These are phyloP conservation scores for Hypotaenidia okinawae DNA, from an alignment of 2,797 vertebrate genomes.

Conservation along the genomic window DNA sequence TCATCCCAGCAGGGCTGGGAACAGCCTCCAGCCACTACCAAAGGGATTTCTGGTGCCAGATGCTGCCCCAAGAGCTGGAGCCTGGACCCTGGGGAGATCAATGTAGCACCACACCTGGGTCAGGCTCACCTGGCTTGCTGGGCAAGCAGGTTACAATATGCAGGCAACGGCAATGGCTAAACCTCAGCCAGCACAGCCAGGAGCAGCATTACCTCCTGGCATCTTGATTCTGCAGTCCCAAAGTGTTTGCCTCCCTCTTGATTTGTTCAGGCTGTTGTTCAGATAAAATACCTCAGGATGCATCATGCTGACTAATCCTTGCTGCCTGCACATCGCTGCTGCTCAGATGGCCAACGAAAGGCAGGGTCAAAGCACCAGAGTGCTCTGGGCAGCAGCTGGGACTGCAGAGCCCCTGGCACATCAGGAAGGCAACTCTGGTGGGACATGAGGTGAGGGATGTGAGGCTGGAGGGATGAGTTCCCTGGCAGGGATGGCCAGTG, in stretches of 20 bases:
- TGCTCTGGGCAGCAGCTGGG: not conserved
- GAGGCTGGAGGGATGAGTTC: not conserved
- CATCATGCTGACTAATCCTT: not conserved
- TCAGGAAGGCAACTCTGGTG: not conserved
- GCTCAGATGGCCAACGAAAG: not conserved
- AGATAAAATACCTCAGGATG: not conserved
- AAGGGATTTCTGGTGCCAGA: not conserved
- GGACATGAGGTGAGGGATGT: no score
- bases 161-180: not conserved
- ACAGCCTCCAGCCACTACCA: not conserved
- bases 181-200: not conserved
- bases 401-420: rapidly evolving
- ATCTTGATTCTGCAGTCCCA: not conserved
- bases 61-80: not conserved
- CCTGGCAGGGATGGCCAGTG: not conserved
- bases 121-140: not conserved
- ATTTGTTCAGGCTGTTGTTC: not conserved
- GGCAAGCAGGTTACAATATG: not conserved
- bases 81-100: no score
- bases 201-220: no score
- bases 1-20: not conserved
- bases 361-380: not conserved
- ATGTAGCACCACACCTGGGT: not conserved
- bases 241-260: not conserved
- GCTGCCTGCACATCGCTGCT: not conserved